Percentiles rank a stretch among this genome's conserved stretches.
Evolutionary conservation across 1,140 invertebrate genomes (phyloP).

Genomic region (Steinernema feltiae): DNA sequence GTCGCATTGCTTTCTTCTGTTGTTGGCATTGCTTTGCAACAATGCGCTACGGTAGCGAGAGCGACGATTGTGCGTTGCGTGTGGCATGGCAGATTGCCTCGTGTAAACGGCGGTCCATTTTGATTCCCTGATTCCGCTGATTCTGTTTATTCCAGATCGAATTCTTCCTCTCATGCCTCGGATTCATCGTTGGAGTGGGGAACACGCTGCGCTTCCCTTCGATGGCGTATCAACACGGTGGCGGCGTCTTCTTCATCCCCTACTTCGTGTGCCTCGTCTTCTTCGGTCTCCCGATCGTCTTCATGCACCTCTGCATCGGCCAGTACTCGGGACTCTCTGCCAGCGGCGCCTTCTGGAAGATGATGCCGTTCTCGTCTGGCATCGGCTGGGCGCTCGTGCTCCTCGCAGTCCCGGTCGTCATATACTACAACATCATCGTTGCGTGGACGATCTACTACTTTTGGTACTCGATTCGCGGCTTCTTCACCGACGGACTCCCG

Average conservation of each 20-base stretch:
- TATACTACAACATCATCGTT: constrained; percentile 63
- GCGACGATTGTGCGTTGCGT: constrained; percentile 2
- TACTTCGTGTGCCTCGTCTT: constrained; percentile 51
- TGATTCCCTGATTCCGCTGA: not conserved
- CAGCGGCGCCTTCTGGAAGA: constrained; percentile 43
- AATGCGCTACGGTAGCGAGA: too few species aligned
- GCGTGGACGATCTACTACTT: constrained; percentile 61
- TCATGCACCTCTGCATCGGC: constrained; percentile 50
- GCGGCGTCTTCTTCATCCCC: constrained; percentile 53
- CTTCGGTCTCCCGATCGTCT: constrained; percentile 55
- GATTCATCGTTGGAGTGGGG: constrained; percentile 57
- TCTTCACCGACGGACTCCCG: constrained; percentile 39
- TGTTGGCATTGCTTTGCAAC: too few species aligned
- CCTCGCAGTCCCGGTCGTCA: constrained; percentile 58
- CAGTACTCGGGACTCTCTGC: constrained; percentile 55
- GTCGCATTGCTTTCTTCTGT: too few species aligned
- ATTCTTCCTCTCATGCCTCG: constrained; percentile 55
- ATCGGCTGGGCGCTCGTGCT: constrained; percentile 61
- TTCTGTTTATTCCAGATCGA: constrained; percentile 44
- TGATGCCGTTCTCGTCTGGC: constrained; percentile 58
- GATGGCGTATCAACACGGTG: constrained; percentile 51
- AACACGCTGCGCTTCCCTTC: constrained; percentile 55
- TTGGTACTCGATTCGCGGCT: constrained; percentile 50
- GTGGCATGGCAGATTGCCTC: not conserved
- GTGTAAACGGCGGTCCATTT: not conserved